These are phyloP conservation scores for Cyprinodon brontotheroides DNA, from an alignment of 2,113 vertebrate species.

Conservation along the genomic window DNA sequence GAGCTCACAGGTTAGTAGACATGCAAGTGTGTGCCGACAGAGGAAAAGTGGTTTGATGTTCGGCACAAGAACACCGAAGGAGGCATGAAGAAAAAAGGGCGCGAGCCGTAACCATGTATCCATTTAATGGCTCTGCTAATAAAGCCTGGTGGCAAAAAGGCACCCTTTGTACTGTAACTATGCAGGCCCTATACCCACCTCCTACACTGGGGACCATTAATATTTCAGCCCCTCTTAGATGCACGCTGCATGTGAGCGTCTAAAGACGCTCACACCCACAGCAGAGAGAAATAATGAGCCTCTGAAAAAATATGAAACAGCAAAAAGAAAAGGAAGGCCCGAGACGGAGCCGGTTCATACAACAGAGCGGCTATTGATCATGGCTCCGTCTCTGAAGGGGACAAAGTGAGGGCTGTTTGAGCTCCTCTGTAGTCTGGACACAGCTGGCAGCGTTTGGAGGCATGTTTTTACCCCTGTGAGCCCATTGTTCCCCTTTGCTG, in stretches of 20 bases:
- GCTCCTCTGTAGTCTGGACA: slow-evolving; percentile 71
- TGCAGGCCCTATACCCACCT: slow-evolving; percentile 76
- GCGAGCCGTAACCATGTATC: slow-evolving; percentile 63
- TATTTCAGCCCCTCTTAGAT: slow-evolving; percentile 79
- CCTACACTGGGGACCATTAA: slow-evolving; percentile 79
- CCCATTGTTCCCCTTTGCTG: slow-evolving; percentile 59
- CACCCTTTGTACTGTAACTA: slow-evolving; percentile 80
- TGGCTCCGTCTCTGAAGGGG: slow-evolving; percentile 59
- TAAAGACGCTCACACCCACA: slow-evolving; percentile 75
- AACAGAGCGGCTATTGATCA: slow-evolving; percentile 80
- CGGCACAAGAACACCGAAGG: slow-evolving; percentile 52
- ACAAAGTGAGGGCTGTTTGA: slow-evolving; percentile 74
- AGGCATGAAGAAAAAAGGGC: slow-evolving; percentile 39
- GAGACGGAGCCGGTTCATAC: slow-evolving; percentile 69
- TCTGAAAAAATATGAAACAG: slow-evolving; percentile 74
- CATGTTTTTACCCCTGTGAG: slow-evolving; percentile 68
- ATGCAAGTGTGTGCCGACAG: slow-evolving; percentile 7
- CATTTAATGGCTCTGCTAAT: slow-evolving; percentile 75
- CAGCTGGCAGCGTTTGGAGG: slow-evolving; percentile 67
- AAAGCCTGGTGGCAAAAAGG: slow-evolving; percentile 76
- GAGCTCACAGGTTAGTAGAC: too few species aligned
- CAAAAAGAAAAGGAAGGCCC: slow-evolving; percentile 44
- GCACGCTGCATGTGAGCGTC: slow-evolving; percentile 73
- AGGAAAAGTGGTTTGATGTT: slow-evolving; percentile 59
- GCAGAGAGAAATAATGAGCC: slow-evolving; percentile 81